phyloP scores from a whole-genome alignment of 2,888 invertebrate species.

The Yponomeuta evonymella region DNA sequence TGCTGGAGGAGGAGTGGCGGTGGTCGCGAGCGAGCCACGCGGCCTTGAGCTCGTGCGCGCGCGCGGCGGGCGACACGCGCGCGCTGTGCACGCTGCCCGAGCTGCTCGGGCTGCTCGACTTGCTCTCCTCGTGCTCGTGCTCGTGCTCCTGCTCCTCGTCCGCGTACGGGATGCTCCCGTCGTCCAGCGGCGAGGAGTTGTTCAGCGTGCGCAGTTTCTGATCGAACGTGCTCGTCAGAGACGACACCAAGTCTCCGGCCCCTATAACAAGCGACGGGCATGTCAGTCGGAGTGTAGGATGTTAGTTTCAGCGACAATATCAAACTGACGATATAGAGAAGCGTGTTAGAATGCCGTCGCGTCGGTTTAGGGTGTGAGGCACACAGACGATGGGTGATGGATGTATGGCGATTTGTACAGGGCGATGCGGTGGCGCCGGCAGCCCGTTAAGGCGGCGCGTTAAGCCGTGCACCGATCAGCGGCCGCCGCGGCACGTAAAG shows the following conservation, averaged over 20 bases:
- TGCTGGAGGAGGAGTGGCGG: slow-evolving; percentile 52
- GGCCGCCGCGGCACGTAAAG: slow-evolving; percentile 35
- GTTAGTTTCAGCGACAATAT: background rate
- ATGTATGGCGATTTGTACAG: slow-evolving; percentile 23
- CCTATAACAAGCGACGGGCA: slow-evolving; percentile 73
- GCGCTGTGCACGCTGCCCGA: slow-evolving; percentile 40
- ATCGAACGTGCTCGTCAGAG: slow-evolving; percentile 89
- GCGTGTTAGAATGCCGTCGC: slow-evolving; percentile 46
- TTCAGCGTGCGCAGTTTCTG: slow-evolving; percentile 86
- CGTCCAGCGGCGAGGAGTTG: slow-evolving; percentile 79
- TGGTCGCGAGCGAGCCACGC: slow-evolving; percentile 65
- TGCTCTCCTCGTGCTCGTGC: slow-evolving; percentile 44
- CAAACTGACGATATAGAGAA: slow-evolving; percentile 28
- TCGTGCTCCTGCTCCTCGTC: slow-evolving; percentile 77
- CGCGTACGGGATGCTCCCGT: slow-evolving; percentile 83
- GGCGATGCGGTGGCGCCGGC: slow-evolving; percentile 38
- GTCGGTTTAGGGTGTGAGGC: slow-evolving; percentile 39
- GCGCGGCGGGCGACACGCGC: slow-evolving; percentile 32
- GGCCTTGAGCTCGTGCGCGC: slow-evolving; percentile 60
- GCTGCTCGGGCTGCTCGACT: slow-evolving; percentile 50
- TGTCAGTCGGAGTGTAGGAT: background rate
- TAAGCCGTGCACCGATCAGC: slow-evolving; percentile 55
- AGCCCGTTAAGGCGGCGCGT: slow-evolving; percentile 18
- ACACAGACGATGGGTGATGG: slow-evolving; percentile 36
- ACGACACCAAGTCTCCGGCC: slow-evolving; percentile 87